Base-by-base conservation (phyloP, 2,797 vertebrate species). In the Dicrostonyx torquatus region DNA sequence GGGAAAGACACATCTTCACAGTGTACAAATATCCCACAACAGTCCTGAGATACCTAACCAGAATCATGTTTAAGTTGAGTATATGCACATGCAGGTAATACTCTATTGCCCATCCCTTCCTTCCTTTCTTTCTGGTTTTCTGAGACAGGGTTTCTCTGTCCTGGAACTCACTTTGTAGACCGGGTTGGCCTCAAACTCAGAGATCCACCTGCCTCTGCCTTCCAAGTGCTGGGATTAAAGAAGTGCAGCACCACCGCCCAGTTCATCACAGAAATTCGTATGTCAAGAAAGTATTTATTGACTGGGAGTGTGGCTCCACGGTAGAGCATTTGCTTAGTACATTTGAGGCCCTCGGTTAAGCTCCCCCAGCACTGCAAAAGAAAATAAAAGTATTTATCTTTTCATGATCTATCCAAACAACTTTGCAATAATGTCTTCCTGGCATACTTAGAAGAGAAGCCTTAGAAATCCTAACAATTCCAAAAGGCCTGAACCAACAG, bases 381-480 rank as follows among this genome's bases (percentile, higher is more conserved):
- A 75, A 75, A 77, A 43, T 26, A 76, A 87, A 91, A 76, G 9
- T 70, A 2, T 89, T 91, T 73, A 73, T 68, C 68, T 94, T 92
- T 92, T 50, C 83, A 58, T 45, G 13, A 29, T 34, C 37, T 43
- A 53, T 11, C 66, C 2, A 79, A 58, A 73, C 37, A 45, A 43
- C 48, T 90, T 87, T 87, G 72, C n/a, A 90, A 55, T 85, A 55
- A 76, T 68, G 20, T 92, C 68, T 89, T 94, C 43, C 31, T 89
- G 20, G 40, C 70, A 58, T 24, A 55, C 62, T 26, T 94, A 80
- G 58, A 91, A 95, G 84, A 87, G 14, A 55, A 78, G 34, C 50
- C 37, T 79, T 92, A 90, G 31, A 88, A 93, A n/a, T 55, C 93
- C 20, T 91, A 86, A 68, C 85, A 94, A 94, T 95, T 93, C 62